Evolutionary conservation across 2,888 invertebrate genomes (phyloP).

Genomic region (Scaptomyza cyrtandrae): DNA sequence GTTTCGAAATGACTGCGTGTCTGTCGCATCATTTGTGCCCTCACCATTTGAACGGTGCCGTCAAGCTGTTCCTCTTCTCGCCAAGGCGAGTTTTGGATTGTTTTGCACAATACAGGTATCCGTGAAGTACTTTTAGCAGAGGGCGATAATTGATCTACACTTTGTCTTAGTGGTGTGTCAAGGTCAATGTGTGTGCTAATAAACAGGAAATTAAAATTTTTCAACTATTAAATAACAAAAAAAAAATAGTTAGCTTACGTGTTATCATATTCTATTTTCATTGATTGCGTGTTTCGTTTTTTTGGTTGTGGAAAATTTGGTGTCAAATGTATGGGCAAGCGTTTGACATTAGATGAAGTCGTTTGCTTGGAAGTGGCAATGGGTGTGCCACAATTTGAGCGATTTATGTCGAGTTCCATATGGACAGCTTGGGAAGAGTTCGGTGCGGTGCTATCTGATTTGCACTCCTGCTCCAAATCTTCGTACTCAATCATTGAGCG

Average conservation of each 20-base stretch:
- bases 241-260: slow-evolving; percentile 26
- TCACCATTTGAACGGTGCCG: slow-evolving; percentile 43
- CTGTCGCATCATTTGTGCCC: slow-evolving; percentile 34
- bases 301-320: slow-evolving; percentile 71
- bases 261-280: slow-evolving; percentile 24
- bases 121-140: slow-evolving; percentile 14
- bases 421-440: slow-evolving; percentile 1
- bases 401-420: slow-evolving; percentile 36
- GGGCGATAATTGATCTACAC: background rate
- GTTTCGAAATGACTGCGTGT: slow-evolving; percentile 15
- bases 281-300: slow-evolving; percentile 54
- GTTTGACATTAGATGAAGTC: slow-evolving; percentile 29
- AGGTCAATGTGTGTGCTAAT: slow-evolving; percentile 13
- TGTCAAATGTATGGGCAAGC: slow-evolving; percentile 61
- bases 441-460: slow-evolving; percentile 3
- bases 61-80: slow-evolving; percentile 27
- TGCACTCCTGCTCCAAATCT: slow-evolving; percentile 47
- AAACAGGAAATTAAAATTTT: background rate
- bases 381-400: slow-evolving; percentile 33
- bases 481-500: slow-evolving; percentile 67
- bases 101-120: slow-evolving; percentile 35
- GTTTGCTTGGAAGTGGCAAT: background rate
- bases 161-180: background rate
- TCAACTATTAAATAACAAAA: background rate
- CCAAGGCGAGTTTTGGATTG: slow-evolving; percentile 17